Percentiles rank a stretch among this genome's conserved stretches.
Conservation (phyloP, 2,888 invertebrate species). For the Rhagonycha fulva region DNA sequence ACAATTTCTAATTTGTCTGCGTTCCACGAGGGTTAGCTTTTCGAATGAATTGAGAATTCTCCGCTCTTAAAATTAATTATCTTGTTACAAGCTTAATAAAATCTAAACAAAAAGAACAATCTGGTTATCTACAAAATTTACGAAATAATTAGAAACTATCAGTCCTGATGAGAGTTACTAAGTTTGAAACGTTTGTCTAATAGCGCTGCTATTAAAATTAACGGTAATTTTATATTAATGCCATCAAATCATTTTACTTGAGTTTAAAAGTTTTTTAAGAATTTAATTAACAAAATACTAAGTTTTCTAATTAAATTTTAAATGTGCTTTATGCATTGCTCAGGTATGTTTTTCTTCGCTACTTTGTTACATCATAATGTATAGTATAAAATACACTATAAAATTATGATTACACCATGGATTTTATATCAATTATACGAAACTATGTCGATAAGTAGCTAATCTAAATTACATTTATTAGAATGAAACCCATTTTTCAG, state of each 20-base stretch:
- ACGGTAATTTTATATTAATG: neutral
- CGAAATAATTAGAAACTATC: no score
- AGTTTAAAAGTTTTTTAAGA: neutral
- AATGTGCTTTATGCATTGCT: neutral
- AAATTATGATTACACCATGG: no score
- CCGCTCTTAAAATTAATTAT: neutral
- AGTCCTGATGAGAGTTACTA: no score
- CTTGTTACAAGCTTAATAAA: neutral
- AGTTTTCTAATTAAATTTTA: neutral
- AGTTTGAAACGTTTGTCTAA: neutral
- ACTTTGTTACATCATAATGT: no score
- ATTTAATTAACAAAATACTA: neutral
- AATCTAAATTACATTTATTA: no score
- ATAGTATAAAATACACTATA: no score
- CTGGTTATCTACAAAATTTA: no score
- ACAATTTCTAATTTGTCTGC: neutral
- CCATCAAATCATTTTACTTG: neutral
- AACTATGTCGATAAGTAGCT: no score
- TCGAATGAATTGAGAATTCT: neutral
- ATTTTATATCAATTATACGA: no score
- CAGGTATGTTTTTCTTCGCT: no score
- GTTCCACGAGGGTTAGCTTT: neutral
- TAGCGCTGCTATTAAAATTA: neutral
- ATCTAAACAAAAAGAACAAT: neutral
- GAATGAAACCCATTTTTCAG: constrained; percentile 41